A percentile compares a stretch with the other conserved stretches of the same genome.
phyloP scores from a whole-genome alignment of 1,140 invertebrate genomes.

The Cardiocondyla obscurior region DNA sequence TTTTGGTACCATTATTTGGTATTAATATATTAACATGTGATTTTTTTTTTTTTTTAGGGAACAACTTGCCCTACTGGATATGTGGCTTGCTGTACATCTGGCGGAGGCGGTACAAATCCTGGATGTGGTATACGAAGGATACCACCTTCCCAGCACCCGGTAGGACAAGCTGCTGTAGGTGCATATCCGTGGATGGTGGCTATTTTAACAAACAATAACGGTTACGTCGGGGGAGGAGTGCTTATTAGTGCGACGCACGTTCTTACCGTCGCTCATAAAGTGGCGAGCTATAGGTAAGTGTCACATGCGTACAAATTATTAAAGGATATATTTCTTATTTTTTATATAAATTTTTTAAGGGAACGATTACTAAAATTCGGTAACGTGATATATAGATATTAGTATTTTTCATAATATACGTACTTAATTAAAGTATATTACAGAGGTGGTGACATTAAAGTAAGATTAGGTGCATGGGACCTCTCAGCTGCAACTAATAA shows the following conservation, averaged over 20 bases:
- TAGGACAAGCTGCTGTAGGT: slow-evolving; percentile 84
- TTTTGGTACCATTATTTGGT: too few species aligned
- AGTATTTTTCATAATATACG: neutral
- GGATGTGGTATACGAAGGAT: slow-evolving; percentile 79
- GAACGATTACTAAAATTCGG: neutral
- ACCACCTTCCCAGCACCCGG: slow-evolving; percentile 73
- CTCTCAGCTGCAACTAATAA: slow-evolving; percentile 85
- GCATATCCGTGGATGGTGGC: slow-evolving; percentile 85
- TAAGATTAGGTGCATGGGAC: slow-evolving; percentile 89
- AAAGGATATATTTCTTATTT: neutral
- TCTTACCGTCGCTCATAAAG: slow-evolving; percentile 88
- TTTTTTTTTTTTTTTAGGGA: slow-evolving; percentile 35
- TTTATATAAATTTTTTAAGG: neutral
- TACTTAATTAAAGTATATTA: slow-evolving; percentile 29
- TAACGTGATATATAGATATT: neutral
- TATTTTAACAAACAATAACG: slow-evolving; percentile 82
- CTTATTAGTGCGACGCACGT: slow-evolving; percentile 87
- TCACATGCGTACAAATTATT: neutral
- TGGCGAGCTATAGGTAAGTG: slow-evolving; percentile 86
- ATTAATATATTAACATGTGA: neutral
- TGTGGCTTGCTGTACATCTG: slow-evolving; percentile 80
- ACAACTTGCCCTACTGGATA: slow-evolving; percentile 79
- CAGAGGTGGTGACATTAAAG: slow-evolving; percentile 83
- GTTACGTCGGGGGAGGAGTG: slow-evolving; percentile 88
- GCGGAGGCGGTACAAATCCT: slow-evolving; percentile 61